Percentiles rank a stretch among this genome's conserved stretches.
Evolutionary conservation across 2,888 invertebrate species (phyloP).

Genomic region (Epsilonema sp.): DNA sequence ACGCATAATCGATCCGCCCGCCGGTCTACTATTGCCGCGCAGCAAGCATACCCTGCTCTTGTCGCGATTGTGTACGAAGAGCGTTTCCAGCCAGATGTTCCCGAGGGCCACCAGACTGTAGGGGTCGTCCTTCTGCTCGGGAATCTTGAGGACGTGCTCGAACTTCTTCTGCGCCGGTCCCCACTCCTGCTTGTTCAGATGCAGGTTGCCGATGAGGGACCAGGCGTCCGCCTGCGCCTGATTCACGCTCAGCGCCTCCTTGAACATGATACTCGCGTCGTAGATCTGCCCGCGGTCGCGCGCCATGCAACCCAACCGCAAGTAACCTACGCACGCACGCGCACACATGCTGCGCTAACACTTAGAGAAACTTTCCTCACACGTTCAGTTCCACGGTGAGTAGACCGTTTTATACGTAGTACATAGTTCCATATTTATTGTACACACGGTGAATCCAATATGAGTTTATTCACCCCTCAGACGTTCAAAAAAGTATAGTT

Average conservation of each 20-base stretch:
- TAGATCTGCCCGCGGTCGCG: constrained; percentile 97
- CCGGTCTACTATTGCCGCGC: too few relatives aligned
- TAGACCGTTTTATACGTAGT: too few relatives aligned
- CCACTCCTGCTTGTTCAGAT: constrained; percentile 90
- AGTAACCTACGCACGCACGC: too few relatives aligned
- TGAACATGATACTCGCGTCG: constrained; percentile 97
- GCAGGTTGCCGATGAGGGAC: constrained; percentile 87
- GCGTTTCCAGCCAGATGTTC: constrained; percentile 90
- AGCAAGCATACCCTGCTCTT: too few relatives aligned
- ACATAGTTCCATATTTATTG: too few relatives aligned
- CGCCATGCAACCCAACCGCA: constrained; percentile 81
- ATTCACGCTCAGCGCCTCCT: constrained; percentile 60
- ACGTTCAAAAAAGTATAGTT: too few relatives aligned
- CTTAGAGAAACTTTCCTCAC: too few relatives aligned
- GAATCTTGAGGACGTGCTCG: constrained; percentile 67
- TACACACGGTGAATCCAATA: too few relatives aligned
- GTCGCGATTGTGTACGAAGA: constrained; percentile 79
- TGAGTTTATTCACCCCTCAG: too few relatives aligned
- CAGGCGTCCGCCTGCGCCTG: constrained; percentile 94
- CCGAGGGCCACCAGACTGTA: constrained; percentile 90
- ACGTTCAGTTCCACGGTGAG: too few relatives aligned
- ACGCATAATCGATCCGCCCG: too few relatives aligned
- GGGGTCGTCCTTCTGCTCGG: constrained; percentile 40
- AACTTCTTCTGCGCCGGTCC: constrained; percentile 97
- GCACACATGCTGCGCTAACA: too few relatives aligned